A percentile compares a stretch with the other conserved stretches of the same genome.
These are phyloP conservation scores for Labrus mixtus DNA, from an alignment of 2,113 vertebrate species.

Conservation along the genomic window DNA sequence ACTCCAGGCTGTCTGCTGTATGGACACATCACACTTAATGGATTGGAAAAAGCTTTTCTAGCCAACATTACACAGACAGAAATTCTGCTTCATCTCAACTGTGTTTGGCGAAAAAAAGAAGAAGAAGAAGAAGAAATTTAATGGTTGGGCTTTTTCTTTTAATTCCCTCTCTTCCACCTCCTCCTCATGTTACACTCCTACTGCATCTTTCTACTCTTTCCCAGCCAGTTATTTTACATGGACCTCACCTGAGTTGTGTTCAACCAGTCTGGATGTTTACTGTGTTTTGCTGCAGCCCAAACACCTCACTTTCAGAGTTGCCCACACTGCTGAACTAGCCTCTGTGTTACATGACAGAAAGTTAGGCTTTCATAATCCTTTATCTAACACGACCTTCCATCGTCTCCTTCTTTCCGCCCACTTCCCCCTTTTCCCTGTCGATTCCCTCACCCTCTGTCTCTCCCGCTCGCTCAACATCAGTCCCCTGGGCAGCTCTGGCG, in stretches of 20 bases:
- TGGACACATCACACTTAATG: neutral
- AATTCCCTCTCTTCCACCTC: constrained; percentile 9
- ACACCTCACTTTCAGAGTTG: constrained; percentile 36
- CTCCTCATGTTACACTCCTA: constrained; percentile 13
- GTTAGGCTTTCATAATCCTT: constrained; percentile 72
- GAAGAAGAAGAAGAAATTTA: constrained; percentile 2
- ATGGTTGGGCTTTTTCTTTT: neutral
- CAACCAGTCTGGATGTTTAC: constrained; percentile 28
- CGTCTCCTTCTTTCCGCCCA: constrained; percentile 66
- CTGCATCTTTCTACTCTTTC: constrained; percentile 8
- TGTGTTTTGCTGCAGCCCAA: constrained; percentile 29
- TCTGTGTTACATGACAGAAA: constrained; percentile 66
- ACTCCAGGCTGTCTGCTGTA: neutral
- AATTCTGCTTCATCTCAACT: neutral
- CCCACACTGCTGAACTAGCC: constrained; percentile 57
- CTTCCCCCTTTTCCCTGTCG: constrained; percentile 60
- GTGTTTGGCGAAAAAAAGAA: constrained; percentile 4
- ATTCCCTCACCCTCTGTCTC: constrained; percentile 65
- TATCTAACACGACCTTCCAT: constrained; percentile 69
- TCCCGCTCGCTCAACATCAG: constrained; percentile 53
- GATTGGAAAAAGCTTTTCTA: neutral
- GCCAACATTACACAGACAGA: neutral
- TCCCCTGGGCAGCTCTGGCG: constrained; percentile 65
- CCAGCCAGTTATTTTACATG: constrained; percentile 13
- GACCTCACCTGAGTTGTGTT: constrained; percentile 19